A percentile compares a stretch with the other conserved stretches of the same genome.
Conservation (phyloP, 2,888 invertebrate species). For the Drosophila setosimentum region DNA sequence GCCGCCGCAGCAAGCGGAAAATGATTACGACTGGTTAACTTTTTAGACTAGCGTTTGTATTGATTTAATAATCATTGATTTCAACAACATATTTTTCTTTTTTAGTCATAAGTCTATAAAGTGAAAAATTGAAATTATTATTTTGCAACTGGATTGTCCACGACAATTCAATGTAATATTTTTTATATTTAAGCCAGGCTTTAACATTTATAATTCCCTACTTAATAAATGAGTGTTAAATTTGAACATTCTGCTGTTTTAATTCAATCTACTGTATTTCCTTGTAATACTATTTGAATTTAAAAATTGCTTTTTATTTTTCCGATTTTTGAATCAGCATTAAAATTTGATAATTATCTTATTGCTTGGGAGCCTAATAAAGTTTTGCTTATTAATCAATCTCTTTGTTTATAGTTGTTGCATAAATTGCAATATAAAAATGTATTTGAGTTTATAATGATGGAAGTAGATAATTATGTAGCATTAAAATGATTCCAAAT, state of each 20-base stretch:
- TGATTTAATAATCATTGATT: conserved; percentile 10
- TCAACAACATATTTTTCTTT: background rate
- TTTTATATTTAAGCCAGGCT: conserved; percentile 2
- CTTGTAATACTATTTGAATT: background rate
- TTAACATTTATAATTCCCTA: conserved; percentile 6
- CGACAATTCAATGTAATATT: background rate
- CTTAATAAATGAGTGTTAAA: conserved; percentile 13
- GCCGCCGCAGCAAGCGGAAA: conserved; percentile 65
- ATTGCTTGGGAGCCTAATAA: background rate
- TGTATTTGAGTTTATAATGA: background rate
- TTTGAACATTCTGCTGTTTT: conserved; percentile 3
- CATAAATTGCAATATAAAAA: conserved; percentile 1
- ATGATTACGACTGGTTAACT: conserved; percentile 78
- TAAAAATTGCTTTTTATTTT: background rate
- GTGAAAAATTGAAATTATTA: background rate
- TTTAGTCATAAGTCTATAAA: background rate
- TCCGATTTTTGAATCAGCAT: background rate
- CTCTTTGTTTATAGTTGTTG: background rate
- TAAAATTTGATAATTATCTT: background rate
- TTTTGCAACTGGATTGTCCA: background rate
- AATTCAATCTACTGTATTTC: background rate
- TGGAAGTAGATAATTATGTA: background rate
- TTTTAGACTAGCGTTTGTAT: conserved; percentile 56
- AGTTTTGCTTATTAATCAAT: background rate
- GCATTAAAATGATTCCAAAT: background rate